Evolutionary conservation across 2,113 vertebrate genomes (phyloP).

Genomic region (Cheilinus undulatus): DNA sequence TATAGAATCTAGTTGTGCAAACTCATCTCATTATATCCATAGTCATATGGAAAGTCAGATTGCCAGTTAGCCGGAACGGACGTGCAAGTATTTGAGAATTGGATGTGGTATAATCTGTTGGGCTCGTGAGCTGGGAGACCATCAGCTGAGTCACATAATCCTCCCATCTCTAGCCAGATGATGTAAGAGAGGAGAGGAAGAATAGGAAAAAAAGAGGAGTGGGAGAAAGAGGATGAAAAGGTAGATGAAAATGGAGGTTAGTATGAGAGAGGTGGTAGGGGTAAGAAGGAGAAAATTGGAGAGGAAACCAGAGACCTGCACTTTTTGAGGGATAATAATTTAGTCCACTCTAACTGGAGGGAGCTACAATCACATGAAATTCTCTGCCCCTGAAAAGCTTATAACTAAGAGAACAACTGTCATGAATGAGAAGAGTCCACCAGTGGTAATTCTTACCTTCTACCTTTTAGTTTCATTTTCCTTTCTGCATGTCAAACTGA

Average conservation of each 20-base stretch:
- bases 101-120: slow-evolving; percentile 58
- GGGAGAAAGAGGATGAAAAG: background rate
- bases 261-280: too few relatives aligned
- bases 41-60: slow-evolving; percentile 27
- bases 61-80: slow-evolving; percentile 12
- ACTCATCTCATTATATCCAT: slow-evolving; percentile 25
- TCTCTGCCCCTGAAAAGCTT: too few relatives aligned
- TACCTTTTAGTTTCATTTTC: too few relatives aligned
- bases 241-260: background rate
- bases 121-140: slow-evolving; percentile 58
- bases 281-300: background rate
- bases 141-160: slow-evolving; percentile 60
- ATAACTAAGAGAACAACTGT: too few relatives aligned
- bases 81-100: slow-evolving; percentile 30
- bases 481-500: too few relatives aligned
- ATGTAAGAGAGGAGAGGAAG: slow-evolving; percentile 31
- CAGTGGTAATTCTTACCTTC: too few relatives aligned
- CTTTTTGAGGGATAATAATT: background rate
- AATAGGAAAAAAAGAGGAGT: slow-evolving; percentile 3
- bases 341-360: background rate
- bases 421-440: too few relatives aligned
- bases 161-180: slow-evolving; percentile 55
- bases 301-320: slow-evolving; percentile 4
- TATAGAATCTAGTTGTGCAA: slow-evolving; percentile 2
- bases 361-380: slow-evolving; percentile 5